Conservation (phyloP, 2,797 vertebrate genomes). For the Eurystomus glaucurus region DNA sequence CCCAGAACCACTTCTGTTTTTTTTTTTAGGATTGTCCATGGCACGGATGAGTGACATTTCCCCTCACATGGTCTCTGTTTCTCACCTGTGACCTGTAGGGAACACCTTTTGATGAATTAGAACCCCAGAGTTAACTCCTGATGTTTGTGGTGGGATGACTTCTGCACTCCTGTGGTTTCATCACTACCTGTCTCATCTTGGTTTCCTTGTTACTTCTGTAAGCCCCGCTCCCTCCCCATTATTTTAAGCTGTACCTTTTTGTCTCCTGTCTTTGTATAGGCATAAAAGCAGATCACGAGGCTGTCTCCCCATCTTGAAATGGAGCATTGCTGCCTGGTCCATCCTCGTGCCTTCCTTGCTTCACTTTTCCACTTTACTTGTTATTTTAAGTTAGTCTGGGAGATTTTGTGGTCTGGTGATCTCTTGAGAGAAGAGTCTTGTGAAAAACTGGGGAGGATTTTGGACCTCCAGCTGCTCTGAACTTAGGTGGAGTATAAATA, state of each 20-base stretch:
- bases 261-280: background rate
- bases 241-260: background rate
- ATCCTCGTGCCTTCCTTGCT: background rate
- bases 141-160: background rate
- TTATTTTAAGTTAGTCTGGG: background rate
- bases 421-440: background rate
- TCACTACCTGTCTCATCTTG: background rate
- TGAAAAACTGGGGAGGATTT: background rate
- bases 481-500: background rate
- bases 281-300: background rate
- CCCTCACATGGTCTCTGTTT: background rate
- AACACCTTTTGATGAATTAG: background rate
- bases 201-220: background rate
- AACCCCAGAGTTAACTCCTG: background rate
- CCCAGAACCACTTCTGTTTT: background rate
- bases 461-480: background rate
- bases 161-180: background rate
- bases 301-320: background rate
- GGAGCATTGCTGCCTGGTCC: no score
- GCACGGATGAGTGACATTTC: background rate
- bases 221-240: accelerated
- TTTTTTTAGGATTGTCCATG: background rate
- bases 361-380: background rate
- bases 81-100: background rate
- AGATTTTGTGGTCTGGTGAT: background rate